These are phyloP conservation scores for Propithecus deckenii DNA, from an alignment of 2,797 vertebrate species.

Conservation along the genomic window DNA sequence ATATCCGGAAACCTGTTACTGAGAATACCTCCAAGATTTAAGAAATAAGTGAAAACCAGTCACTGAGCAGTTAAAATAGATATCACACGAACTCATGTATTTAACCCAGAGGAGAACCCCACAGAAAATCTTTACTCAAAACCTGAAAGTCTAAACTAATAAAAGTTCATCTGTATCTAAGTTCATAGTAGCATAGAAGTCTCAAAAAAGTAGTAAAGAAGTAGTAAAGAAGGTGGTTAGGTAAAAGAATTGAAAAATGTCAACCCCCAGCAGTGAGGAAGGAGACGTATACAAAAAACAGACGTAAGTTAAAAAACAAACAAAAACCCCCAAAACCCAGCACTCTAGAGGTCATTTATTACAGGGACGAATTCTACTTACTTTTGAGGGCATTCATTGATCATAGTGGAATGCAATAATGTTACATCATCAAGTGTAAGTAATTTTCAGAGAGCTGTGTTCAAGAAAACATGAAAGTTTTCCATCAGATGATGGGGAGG, in stretches of 20 bases:
- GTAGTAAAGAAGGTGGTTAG: neutral
- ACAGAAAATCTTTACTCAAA: slow-evolving; percentile 28
- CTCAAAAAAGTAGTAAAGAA: neutral
- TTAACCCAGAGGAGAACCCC: neutral
- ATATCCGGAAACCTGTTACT: slow-evolving; percentile 9
- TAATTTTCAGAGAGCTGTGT: slow-evolving; percentile 14
- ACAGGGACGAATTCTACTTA: neutral
- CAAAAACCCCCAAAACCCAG: neutral
- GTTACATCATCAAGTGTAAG: neutral
- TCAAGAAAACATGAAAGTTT: slow-evolving; percentile 25
- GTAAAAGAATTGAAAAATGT: neutral
- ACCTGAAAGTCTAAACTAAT: neutral
- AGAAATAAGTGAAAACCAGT: slow-evolving; percentile 13
- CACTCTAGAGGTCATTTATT: neutral
- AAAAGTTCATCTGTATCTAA: neutral
- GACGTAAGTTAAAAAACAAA: neutral
- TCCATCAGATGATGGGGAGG: neutral
- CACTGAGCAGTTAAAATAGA: neutral
- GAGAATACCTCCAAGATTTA: neutral
- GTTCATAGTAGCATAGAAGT: neutral
- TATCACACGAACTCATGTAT: neutral
- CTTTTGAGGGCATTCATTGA: slow-evolving; percentile 17
- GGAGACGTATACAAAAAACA: neutral
- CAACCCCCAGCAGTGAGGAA: neutral
- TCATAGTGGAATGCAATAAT: neutral